Evolutionary conservation across 2,888 invertebrate species (phyloP).

Genomic region (Polymixis flavicincta): DNA sequence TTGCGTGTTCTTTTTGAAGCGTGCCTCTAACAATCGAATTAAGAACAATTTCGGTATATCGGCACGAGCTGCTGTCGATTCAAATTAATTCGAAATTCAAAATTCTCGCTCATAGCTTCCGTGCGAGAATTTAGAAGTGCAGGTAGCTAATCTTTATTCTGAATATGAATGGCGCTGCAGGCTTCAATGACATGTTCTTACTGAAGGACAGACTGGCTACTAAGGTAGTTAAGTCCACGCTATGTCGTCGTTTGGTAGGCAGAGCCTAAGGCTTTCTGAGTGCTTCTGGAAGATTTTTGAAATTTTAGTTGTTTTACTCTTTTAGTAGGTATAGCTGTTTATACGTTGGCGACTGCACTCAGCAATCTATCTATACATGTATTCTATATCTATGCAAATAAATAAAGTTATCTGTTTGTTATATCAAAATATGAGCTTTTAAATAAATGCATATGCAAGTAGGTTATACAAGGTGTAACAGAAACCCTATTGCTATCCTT

Average conservation of each 20-base stretch:
- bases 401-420: too few species aligned
- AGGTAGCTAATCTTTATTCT: slow-evolving; percentile 64
- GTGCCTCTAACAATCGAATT: slow-evolving; percentile 77
- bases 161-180: slow-evolving; percentile 59
- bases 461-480: too few species aligned
- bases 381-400: too few species aligned
- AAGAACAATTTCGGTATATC: slow-evolving; percentile 71
- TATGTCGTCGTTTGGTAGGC: slow-evolving; percentile 26
- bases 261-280: slow-evolving; percentile 6
- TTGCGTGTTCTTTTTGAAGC: slow-evolving; percentile 76
- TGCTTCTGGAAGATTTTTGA: slow-evolving; percentile 10
- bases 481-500: too few species aligned
- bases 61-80: slow-evolving; percentile 83
- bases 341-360: not conserved
- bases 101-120: slow-evolving; percentile 77
- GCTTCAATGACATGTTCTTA: slow-evolving; percentile 53
- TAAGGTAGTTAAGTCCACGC: slow-evolving; percentile 46
- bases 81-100: slow-evolving; percentile 69
- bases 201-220: slow-evolving; percentile 48
- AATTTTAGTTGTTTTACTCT: not conserved
- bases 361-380: too few species aligned
- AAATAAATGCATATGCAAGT: too few species aligned
- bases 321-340: not conserved
- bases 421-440: too few species aligned
- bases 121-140: slow-evolving; percentile 77